These are phyloP conservation scores for Dioctria linearis DNA, from an alignment of 2,888 invertebrate species.

Conservation along the genomic window DNA sequence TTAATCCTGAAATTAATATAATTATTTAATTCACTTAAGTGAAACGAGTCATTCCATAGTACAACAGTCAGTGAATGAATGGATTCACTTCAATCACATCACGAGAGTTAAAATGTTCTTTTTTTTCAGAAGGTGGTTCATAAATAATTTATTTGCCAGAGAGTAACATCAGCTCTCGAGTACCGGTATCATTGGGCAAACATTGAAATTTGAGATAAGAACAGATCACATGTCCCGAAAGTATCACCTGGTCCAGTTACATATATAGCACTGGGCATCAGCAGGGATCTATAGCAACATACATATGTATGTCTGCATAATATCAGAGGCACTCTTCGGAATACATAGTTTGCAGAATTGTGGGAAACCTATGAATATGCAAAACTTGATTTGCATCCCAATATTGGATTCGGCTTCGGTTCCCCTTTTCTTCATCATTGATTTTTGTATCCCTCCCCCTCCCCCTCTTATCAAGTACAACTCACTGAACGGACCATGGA, in stretches of 20 bases:
- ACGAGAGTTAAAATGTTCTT: not conserved
- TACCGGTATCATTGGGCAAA: slow-evolving; percentile 29
- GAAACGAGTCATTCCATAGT: too few species aligned
- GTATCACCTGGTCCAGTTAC: slow-evolving; percentile 27
- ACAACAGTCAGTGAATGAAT: not conserved
- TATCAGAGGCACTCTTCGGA: not conserved
- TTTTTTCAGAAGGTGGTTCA: not conserved
- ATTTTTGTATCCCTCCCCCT: not conserved
- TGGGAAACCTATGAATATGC: slow-evolving; percentile 46
- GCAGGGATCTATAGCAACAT: not conserved
- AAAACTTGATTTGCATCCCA: slow-evolving; percentile 46
- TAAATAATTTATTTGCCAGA: slow-evolving; percentile 34
- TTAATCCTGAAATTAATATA: too few species aligned
- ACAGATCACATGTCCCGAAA: slow-evolving; percentile 38
- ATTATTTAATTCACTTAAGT: too few species aligned
- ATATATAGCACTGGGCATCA: not conserved
- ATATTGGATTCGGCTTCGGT: slow-evolving; percentile 30
- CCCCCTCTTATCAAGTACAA: too few species aligned
- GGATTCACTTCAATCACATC: not conserved
- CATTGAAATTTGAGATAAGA: slow-evolving; percentile 43
- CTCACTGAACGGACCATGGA: too few species aligned
- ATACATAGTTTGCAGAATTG: slow-evolving; percentile 21
- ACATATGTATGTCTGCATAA: too few species aligned
- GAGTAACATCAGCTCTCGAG: not conserved
- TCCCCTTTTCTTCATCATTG: slow-evolving; percentile 26